A percentile compares a stretch with the other conserved stretches of the same genome.
Conservation (phyloP, 2,113 vertebrate genomes). For the Rhegmatorhina hoffmannsi region DNA sequence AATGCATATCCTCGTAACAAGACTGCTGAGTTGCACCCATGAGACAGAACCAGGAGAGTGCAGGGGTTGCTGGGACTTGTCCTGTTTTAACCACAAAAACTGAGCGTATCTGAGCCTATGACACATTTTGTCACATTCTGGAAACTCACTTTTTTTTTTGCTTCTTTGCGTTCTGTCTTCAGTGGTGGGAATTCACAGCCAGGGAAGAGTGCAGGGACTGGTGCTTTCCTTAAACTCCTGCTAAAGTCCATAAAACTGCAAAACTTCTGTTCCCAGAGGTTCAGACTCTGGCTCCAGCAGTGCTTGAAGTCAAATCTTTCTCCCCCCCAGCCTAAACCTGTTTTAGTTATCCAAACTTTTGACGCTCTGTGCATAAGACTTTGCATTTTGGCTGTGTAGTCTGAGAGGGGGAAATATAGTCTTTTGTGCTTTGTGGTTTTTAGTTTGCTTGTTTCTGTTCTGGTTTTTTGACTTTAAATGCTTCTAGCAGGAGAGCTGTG, state of each 20-base stretch:
- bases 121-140: background rate
- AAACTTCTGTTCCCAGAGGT: background rate
- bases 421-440: too few relatives aligned
- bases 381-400: background rate
- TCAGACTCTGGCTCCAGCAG: background rate
- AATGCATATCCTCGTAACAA: background rate
- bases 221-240: background rate
- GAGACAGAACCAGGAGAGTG: background rate
- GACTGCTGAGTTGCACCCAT: background rate
- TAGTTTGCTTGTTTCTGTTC: background rate
- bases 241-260: background rate
- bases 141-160: background rate
- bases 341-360: background rate
- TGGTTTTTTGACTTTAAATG: background rate
- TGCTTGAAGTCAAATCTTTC: background rate
- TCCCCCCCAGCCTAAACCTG: background rate
- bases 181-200: background rate
- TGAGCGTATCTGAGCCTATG: background rate
- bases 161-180: background rate
- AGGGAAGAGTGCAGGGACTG: background rate
- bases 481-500: background rate
- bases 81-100: background rate
- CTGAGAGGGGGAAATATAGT: background rate
- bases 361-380: background rate
- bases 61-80: background rate